These are phyloP conservation scores for Serilophus lunatus DNA, from an alignment of 2,113 vertebrate genomes.

Conservation along the genomic window DNA sequence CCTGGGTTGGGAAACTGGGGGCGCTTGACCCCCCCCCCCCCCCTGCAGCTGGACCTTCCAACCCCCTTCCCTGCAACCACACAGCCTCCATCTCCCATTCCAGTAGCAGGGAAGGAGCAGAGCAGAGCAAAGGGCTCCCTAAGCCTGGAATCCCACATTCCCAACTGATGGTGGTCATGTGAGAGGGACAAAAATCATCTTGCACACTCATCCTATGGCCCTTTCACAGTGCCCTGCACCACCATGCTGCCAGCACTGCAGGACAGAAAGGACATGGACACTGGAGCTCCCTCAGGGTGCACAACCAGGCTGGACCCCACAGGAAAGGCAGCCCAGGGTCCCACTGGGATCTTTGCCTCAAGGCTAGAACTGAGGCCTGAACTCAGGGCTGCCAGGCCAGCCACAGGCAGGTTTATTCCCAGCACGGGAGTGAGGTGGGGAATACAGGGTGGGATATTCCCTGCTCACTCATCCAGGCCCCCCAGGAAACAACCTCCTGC, in stretches of 20 bases:
- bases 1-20: not conserved
- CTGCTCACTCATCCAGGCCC: not conserved
- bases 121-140: not conserved
- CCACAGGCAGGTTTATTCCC: not conserved
- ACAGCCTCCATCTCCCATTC: not conserved
- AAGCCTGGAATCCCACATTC: not conserved
- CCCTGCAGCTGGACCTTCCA: not conserved
- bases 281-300: not conserved
- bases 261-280: accelerated
- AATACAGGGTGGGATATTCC: not conserved
- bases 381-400: not conserved
- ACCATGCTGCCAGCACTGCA: not conserved
- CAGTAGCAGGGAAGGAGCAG: not conserved
- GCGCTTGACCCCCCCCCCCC: not conserved
- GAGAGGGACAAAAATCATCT: not conserved
- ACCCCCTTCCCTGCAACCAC: not conserved
- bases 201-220: accelerated
- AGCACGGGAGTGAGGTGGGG: not conserved
- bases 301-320: not conserved
- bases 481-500: not conserved
- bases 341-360: not conserved
- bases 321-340: not conserved
- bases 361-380: not conserved
- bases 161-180: not conserved
- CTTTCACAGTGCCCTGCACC: not conserved